Evolutionary conservation across 2,888 invertebrate species (phyloP), one percentile per base, ranked within the genome.

Genomic region (Lithophane leautieri): DNA sequence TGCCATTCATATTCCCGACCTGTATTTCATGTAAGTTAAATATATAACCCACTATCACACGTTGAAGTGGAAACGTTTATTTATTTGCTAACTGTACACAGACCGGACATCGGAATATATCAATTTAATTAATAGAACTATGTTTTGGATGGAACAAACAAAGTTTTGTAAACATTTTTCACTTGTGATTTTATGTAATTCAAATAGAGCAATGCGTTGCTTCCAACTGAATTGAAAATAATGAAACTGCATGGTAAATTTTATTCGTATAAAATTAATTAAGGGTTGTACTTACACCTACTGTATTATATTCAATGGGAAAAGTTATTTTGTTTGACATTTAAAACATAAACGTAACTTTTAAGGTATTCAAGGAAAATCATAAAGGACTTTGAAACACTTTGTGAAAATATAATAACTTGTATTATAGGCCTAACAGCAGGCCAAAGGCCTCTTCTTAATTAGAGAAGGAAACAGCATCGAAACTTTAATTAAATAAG

Each of bases 301-400:
- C 22, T 22, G 54, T 54, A 42, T 77, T 34, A n/a, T 7, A 16
- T 50, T 73, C 62, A 47, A 73, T 34, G n/a, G 61, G 19, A 50
- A 73, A 77, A 77, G 74, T 73, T 69, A 72, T 52, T 34, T 47
- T 34, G 79, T 60, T 78, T 75, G 34, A 81, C 77, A 76, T 76
- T 76, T 77, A 16, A n/a, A 79, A 73, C 47, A 56, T 47, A 79
- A 73, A 73, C 42, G 34, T 42, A 62, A 63, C 47, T 54, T 56
- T 73, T 28, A 50, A 62, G 34, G n/a, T 56, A 80, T 73, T 80
- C 47, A 62, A 56, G 22, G 28, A 14, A 73, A 56, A 42, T 73
- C 19, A 44, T 54, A 63, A 79, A 79, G 61, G 54, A 63, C 34
- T 77, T 61, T 44, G 34, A 34, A 80, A 65, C 14, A 60, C 34